Base-by-base conservation (phyloP, 1,140 invertebrate genomes). In the Proales similis region DNA sequence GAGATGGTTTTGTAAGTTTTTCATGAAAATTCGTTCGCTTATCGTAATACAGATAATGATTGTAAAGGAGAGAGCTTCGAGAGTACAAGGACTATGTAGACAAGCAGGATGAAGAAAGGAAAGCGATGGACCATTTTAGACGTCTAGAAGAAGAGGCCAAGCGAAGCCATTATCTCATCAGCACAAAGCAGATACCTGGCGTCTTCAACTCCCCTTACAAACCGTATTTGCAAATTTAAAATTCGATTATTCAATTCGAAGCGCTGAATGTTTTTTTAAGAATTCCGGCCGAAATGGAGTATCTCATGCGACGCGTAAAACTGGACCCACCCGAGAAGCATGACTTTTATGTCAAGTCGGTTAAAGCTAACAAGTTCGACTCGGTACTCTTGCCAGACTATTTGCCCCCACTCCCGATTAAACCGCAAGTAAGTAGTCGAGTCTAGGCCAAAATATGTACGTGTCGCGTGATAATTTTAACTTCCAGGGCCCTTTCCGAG, bases 181-280 rank as follows among this genome's bases (percentile, higher is more conserved):
- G 73, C 60, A 77, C 75, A 26, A 66, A 70, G 62, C 71, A 71
- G 32, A 70, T 73, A 17, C 74, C 75, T 26, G 72, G 74, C 2
- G 68, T 77, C 26, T 77, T 71, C 64, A 76, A 75, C 64, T 74
- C 72, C 12, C 74, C 74, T 26, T 77, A 70, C 65, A 64, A 68
- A 45, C 70, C 68, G 72, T 75, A 67, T 67, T 70, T 70, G 33
- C 36, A n/a, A n/a, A n/a, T 19, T 42, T 38, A 17, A 20, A 14
- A 63, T 19, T 22, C 33, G 6, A 12, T 45, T 32, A 63, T 19
- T 22, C 33, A 7, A 12, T 45, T 32, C 42, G 22, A 24, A 47
- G 36, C 3, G 36, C 20, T 32, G 24, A 3, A 64, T 42, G 24
- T 9, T 11, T 5, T 5, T 17, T 5, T 51, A 24, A 26, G 29